These are phyloP conservation scores for Nycticebus coucang DNA, from an alignment of 2,113 vertebrate genomes.

Conservation along the genomic window DNA sequence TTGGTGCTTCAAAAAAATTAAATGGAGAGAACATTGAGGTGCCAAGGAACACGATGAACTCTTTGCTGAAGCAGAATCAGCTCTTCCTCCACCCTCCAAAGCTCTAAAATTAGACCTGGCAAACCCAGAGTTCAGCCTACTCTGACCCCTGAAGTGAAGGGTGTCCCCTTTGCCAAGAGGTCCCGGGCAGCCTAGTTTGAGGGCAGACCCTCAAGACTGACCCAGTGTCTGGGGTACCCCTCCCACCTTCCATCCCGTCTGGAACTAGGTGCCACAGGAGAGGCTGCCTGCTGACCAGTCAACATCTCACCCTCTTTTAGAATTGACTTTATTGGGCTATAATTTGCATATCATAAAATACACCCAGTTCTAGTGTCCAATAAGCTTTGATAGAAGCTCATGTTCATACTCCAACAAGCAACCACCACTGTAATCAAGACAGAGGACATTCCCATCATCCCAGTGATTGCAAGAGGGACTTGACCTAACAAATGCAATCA, in stretches of 20 bases:
- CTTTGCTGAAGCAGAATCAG: background rate
- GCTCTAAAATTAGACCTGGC: constrained; percentile 3
- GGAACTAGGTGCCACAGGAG: background rate
- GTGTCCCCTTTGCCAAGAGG: background rate
- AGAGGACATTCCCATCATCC: background rate
- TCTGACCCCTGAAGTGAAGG: background rate
- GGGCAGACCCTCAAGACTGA: background rate
- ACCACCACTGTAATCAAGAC: background rate
- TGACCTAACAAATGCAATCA: no score
- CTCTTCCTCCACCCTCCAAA: background rate
- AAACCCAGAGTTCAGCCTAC: background rate
- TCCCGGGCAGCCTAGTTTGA: background rate
- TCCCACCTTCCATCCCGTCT: background rate
- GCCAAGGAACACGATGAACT: constrained; percentile 52
- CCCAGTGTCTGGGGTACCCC: background rate
- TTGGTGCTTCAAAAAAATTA: constrained; percentile 72
- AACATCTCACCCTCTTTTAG: background rate
- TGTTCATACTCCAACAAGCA: background rate
- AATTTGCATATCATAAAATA: background rate
- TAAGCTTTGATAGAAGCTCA: background rate
- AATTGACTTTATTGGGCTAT: background rate
- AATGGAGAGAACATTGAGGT: constrained; percentile 65
- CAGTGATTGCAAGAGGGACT: no score
- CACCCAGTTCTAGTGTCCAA: background rate
- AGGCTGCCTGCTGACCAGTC: background rate